Evolutionary conservation across 2,888 invertebrate genomes (phyloP).

Genomic region (Drosophila phalerata): DNA sequence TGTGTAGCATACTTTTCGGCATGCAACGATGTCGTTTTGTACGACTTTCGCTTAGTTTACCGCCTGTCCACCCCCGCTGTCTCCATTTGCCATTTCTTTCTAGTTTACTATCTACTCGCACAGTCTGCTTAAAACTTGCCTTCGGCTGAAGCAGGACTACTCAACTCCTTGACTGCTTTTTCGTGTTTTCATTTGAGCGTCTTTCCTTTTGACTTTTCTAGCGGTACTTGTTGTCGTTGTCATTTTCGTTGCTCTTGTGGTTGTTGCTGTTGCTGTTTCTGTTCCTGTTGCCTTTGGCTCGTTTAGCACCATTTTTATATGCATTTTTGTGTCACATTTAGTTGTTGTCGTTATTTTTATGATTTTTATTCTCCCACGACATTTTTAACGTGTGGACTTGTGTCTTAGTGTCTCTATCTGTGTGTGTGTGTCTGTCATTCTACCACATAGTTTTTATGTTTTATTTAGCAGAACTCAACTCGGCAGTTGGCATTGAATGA

Average conservation of each 20-base stretch:
- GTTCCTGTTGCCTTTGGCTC: slow-evolving; percentile 29
- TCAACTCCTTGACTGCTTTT: slow-evolving; percentile 24
- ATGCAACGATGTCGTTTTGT: slow-evolving; percentile 52
- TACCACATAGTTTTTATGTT: slow-evolving; percentile 81
- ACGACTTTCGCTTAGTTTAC: slow-evolving; percentile 65
- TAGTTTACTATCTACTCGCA: slow-evolving; percentile 7
- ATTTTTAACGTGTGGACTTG: slow-evolving; percentile 60
- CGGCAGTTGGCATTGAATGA: slow-evolving; percentile 32
- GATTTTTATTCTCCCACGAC: slow-evolving; percentile 73
- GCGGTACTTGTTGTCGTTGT: slow-evolving; percentile 8
- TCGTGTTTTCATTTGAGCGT: slow-evolving; percentile 50
- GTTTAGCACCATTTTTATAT: slow-evolving; percentile 62
- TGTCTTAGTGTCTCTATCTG: slow-evolving; percentile 14
- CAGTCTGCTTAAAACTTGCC: slow-evolving; percentile 24
- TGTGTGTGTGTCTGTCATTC: slow-evolving; percentile 51
- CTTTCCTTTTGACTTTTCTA: slow-evolving; percentile 34
- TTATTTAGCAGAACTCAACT: slow-evolving; percentile 63
- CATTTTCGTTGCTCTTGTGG: not conserved
- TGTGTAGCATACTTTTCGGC: slow-evolving; percentile 56
- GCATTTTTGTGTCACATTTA: slow-evolving; percentile 71
- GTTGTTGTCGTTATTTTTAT: slow-evolving; percentile 70
- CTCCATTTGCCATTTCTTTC: not conserved
- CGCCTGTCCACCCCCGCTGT: slow-evolving; percentile 6
- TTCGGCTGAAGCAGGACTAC: slow-evolving; percentile 1
- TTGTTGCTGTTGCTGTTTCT: slow-evolving; percentile 22